Evolutionary conservation across 2,797 vertebrate genomes (phyloP).

Genomic region (Cossypha polioptera): DNA sequence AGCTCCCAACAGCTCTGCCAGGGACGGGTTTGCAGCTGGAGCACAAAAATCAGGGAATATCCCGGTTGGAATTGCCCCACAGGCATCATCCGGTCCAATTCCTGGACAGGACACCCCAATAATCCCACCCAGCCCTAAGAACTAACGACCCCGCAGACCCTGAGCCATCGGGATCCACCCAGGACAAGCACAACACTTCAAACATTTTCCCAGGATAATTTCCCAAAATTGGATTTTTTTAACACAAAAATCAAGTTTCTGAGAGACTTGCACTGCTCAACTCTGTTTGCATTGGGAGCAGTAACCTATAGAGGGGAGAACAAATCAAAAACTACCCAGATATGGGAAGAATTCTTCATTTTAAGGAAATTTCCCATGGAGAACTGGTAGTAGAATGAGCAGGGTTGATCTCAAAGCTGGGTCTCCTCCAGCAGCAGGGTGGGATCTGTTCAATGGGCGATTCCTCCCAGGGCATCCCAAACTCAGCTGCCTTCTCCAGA

Average conservation of each 20-base stretch:
- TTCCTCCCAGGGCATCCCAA: neutral
- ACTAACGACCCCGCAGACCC: neutral
- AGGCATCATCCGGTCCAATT: no score
- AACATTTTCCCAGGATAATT: fast-evolving
- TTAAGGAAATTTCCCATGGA: neutral
- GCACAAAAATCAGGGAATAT: neutral
- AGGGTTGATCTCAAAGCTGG: neutral
- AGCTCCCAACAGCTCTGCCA: neutral
- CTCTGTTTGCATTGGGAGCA: neutral
- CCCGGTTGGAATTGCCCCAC: neutral
- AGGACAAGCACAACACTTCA: neutral
- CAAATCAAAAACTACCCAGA: fast-evolving
- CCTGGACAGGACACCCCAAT: neutral
- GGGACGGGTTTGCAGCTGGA: neutral
- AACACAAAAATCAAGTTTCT: neutral
- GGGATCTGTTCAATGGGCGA: fast-evolving
- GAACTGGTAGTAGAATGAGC: neutral
- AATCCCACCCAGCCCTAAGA: neutral
- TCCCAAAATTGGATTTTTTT: neutral
- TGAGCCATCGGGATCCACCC: neutral
- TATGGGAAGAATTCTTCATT: neutral
- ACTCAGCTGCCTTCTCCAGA: neutral
- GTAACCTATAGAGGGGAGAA: neutral
- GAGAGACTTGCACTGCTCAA: neutral
- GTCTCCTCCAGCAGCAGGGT: neutral